Evolutionary conservation across 2,113 vertebrate species (phyloP), one percentile per base, ranked within the genome.

Genomic region (Lophius piscatorius): DNA sequence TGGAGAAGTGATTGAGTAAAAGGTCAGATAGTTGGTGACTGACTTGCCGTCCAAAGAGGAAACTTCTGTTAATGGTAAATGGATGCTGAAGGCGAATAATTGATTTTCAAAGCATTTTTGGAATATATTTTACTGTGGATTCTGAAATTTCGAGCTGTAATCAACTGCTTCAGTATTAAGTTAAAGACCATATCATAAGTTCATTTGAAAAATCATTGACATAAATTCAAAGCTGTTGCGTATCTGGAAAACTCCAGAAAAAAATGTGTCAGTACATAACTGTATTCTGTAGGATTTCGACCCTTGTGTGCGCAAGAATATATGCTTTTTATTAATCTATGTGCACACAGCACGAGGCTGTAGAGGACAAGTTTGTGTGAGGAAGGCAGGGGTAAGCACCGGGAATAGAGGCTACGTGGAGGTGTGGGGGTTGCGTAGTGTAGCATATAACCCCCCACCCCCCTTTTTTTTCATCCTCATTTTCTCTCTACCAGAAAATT

Each of bases 401-500:
- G 12, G 5, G 33, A 13, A 4, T 28, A 28, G 11, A 10, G 29
- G 5, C 9, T 6, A 10, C 9, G 54, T 10, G 16, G 22, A 38
- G 50, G 8, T 7, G 22, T 46, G 61, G 49, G 45, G 58, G 44
- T 36, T 59, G 39, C 12, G 20, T 45, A 40, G 48, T 11, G 1
- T 31, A 34, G n/a, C 33, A 45, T 50, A 26, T 59, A 46, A 13
- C 1, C 36, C 39, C 33, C 22, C 60, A 21, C n/a, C 38, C 4
- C 21, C 11, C 13, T 9, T 3, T 5, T 6, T 59, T 47, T 38
- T 39, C 66, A 45, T 63, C 71, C 65, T 74, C 42, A 20, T 40
- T 63, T 50, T 80, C 16, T 1, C 62, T 56, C 65, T 76, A 80
- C 82, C 86, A 91, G 87, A 84, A 91, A 89, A 91, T 91, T 88